These are phyloP conservation scores for Neoitamus cyanurus DNA, from an alignment of 2,888 invertebrate genomes.

Conservation along the genomic window DNA sequence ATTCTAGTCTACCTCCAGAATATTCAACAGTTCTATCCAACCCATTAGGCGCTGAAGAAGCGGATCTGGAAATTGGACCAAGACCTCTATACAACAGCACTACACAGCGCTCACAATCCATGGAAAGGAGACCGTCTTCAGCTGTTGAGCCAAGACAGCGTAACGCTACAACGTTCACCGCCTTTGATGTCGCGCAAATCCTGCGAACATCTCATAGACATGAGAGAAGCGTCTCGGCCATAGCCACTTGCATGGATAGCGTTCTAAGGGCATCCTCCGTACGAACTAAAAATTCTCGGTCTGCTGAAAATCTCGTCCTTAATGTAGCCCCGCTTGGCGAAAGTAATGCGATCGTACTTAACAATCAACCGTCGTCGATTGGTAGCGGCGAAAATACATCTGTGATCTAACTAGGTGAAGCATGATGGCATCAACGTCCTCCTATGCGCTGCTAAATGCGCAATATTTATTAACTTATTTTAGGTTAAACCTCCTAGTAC, in stretches of 20 bases:
- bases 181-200: constrained; percentile 63
- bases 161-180: constrained; percentile 57
- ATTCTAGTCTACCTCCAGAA: constrained; percentile 59
- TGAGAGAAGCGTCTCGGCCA: constrained; percentile 53
- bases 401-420: constrained; percentile 60
- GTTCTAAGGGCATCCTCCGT: constrained; percentile 50
- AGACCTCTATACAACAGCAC: constrained; percentile 54
- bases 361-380: neutral
- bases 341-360: constrained; percentile 58
- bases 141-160: constrained; percentile 8
- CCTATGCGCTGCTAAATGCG: neutral
- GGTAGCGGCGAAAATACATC: constrained; percentile 59
- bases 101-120: constrained; percentile 58
- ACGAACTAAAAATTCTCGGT: constrained; percentile 57
- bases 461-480: constrained; percentile 23
- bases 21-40: constrained; percentile 57
- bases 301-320: constrained; percentile 62
- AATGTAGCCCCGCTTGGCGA: constrained; percentile 62
- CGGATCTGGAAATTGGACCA: constrained; percentile 57
- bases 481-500: neutral
- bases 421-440: neutral
- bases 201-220: constrained; percentile 59
- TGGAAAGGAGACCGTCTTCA: constrained; percentile 55
- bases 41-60: constrained; percentile 52
- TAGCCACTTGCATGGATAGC: constrained; percentile 53